Base-by-base conservation (phyloP, 35 echinoderm and acorn worm genomes). In the Ptychodera flava region DNA sequence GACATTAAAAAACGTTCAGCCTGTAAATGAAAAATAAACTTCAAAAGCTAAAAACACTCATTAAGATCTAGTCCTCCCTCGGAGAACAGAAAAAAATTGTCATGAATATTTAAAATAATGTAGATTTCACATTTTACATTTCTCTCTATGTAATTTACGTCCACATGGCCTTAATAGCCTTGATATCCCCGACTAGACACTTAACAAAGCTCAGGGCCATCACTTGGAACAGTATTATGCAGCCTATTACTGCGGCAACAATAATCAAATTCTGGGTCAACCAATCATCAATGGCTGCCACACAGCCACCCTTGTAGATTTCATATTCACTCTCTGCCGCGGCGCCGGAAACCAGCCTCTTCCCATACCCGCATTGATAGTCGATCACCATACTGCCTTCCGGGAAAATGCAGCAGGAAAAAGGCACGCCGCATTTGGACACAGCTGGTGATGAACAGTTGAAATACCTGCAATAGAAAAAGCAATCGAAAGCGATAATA, bases 401-500 rank as follows among this genome's bases (percentile, higher is more conserved):
- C 45, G 22, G 45, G 6, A 12, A 12, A 12, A 78, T 34, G 78
- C 96, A 99, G 77, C 96, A 99, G 0, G 96, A 99, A 80, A 36
- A 99, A 28, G 96, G 96, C 31, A 99, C 96, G 45, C 96, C 92
- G 34, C 96, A 99, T 16, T 77, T 45, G 6, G 92, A 90, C 15
- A 78, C 80, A 0, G 96, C 96, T 1, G 83, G 76, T 0, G 92
- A 94, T 36, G 84, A 36, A 86, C 96, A 99, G 29, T 82, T 85
- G 36, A 92, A 99, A 88, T 99, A 99, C 80, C 96, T 99, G 85
- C 2, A 36, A 53, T 31, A 52, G 33, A n/a, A 80, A 31, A 85
- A 52, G 64, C 1, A 28, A 79, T n/a, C n/a, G n/a, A n/a, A n/a
- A n/a, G n/a, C n/a, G n/a, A n/a, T n/a, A n/a, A n/a, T n/a, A n/a